phyloP scores from a whole-genome alignment of 2,113 vertebrate species.

The Prinia subflava region DNA sequence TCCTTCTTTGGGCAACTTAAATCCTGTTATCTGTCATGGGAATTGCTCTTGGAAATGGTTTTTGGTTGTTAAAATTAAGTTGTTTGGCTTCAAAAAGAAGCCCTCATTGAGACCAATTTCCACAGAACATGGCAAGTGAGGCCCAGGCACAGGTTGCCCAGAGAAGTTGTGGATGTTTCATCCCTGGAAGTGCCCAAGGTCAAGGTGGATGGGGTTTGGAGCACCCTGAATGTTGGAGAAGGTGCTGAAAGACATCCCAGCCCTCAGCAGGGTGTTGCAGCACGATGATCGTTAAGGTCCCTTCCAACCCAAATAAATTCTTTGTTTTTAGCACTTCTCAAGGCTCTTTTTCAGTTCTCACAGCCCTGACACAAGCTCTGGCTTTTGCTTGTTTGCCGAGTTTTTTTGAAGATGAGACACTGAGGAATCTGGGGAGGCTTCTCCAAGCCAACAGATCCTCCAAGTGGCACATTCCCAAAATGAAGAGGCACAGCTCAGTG shows the following conservation, averaged over 20 bases:
- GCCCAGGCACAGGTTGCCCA: neutral
- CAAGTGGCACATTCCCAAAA: neutral
- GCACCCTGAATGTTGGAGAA: neutral
- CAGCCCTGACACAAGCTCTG: neutral
- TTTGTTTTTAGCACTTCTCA: neutral
- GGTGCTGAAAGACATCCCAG: neutral
- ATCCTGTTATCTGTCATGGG: neutral
- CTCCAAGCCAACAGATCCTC: neutral
- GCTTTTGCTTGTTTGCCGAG: neutral
- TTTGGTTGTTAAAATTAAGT: neutral
- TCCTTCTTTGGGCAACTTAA: neutral
- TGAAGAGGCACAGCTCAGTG: neutral
- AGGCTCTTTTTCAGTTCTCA: neutral
- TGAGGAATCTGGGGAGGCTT: neutral
- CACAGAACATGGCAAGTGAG: accelerated
- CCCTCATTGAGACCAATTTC: neutral
- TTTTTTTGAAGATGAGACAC: neutral
- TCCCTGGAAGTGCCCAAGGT: neutral
- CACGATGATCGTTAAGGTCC: accelerated
- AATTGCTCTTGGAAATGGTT: neutral
- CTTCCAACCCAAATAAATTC: neutral
- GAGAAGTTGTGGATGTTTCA: accelerated
- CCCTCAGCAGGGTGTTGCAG: neutral
- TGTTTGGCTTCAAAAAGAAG: neutral
- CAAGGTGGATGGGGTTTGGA: neutral